phyloP scores from a whole-genome alignment of 2,888 invertebrate genomes.

The Cordilura impudica region DNA sequence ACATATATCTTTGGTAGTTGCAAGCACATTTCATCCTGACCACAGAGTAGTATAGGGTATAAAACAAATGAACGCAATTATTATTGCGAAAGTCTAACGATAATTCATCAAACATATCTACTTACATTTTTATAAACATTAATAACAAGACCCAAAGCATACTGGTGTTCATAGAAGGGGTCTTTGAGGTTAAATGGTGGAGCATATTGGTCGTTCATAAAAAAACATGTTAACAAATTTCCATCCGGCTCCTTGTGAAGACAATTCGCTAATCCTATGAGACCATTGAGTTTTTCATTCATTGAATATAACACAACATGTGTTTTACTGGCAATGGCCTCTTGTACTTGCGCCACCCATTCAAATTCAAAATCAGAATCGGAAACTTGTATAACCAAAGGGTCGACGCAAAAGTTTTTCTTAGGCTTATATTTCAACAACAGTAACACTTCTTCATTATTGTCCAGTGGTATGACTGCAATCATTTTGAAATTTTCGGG shows the following conservation, averaged over 20 bases:
- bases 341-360: conserved; percentile 73
- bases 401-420: conserved; percentile 64
- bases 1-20: too few relatives aligned
- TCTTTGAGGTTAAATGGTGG: conserved; percentile 83
- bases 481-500: conserved; percentile 70
- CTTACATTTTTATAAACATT: conserved; percentile 84
- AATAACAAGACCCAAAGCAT: conserved; percentile 86
- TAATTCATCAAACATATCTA: conserved; percentile 22
- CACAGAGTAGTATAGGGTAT: too few relatives aligned
- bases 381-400: conserved; percentile 69
- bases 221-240: conserved; percentile 81
- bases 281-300: conserved; percentile 85
- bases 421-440: conserved; percentile 70
- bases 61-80: too few relatives aligned
- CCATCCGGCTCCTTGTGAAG: conserved; percentile 89
- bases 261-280: conserved; percentile 93
- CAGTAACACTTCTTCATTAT: conserved; percentile 72
- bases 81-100: too few relatives aligned
- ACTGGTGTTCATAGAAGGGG: conserved; percentile 83
- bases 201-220: conserved; percentile 82
- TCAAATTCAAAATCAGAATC: conserved; percentile 69
- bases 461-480: conserved; percentile 70
- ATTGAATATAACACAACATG: conserved; percentile 83
- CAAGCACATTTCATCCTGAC: too few relatives aligned
- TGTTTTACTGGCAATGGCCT: conserved; percentile 68